Conservation (phyloP, 2,113 vertebrate genomes). For the Anhinga anhinga region DNA sequence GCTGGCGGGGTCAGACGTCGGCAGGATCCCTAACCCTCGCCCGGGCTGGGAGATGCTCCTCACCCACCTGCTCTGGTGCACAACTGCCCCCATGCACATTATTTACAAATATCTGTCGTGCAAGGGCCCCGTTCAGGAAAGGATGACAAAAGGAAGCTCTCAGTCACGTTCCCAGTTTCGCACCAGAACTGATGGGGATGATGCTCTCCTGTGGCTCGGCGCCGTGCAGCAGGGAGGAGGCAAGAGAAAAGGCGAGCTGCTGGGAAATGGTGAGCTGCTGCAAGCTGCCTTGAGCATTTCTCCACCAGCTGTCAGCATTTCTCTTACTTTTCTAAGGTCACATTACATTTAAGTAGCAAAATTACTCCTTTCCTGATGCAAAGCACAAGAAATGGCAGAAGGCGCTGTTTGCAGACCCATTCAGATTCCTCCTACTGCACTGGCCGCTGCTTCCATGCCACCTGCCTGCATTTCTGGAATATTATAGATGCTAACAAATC, state of each 20-base stretch:
- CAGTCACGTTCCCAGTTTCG: neutral
- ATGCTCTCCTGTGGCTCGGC: neutral
- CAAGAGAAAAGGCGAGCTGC: neutral
- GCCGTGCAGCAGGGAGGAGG: neutral
- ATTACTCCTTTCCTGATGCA: neutral
- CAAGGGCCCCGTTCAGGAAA: neutral
- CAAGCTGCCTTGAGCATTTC: neutral
- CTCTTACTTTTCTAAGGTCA: neutral
- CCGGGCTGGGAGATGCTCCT: neutral
- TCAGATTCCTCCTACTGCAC: neutral
- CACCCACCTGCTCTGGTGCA: neutral
- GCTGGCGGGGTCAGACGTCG: neutral
- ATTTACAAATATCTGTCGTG: neutral
- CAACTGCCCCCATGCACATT: neutral
- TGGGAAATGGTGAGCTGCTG: neutral
- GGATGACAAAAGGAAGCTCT: neutral
- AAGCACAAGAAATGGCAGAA: neutral
- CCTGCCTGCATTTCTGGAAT: neutral
- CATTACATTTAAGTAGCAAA: neutral
- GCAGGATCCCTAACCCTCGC: neutral
- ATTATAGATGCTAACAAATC: neutral
- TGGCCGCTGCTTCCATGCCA: neutral
- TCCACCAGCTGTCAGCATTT: neutral
- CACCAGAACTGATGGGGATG: neutral
- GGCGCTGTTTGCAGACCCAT: neutral